Evolutionary conservation across 2,888 invertebrate genomes (phyloP).

Genomic region (Resseliella maxima): DNA sequence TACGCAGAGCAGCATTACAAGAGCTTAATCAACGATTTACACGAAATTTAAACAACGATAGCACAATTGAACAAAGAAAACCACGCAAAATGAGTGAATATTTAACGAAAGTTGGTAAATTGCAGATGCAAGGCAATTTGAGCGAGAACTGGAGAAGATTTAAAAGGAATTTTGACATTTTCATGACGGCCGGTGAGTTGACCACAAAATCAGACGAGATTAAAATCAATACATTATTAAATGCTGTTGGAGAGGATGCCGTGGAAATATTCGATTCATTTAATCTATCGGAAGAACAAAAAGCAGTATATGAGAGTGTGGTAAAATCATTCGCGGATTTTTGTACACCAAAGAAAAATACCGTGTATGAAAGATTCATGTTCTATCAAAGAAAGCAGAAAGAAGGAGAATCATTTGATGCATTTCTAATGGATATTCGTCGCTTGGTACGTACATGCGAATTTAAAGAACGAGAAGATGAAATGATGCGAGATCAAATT

Average conservation of each 20-base stretch:
- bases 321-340: constrained; percentile 11
- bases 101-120: not conserved
- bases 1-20: too few relatives aligned
- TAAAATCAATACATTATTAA: constrained; percentile 1
- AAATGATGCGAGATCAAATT: constrained; percentile 57
- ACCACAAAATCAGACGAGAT: not conserved
- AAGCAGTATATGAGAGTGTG: not conserved
- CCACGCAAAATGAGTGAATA: not conserved
- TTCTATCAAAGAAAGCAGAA: constrained; percentile 56
- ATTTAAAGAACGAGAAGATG: constrained; percentile 32
- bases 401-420: constrained; percentile 56
- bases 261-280: constrained; percentile 25
- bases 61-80: too few relatives aligned
- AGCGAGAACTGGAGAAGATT: constrained; percentile 1
- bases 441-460: constrained; percentile 55
- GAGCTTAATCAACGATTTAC: too few relatives aligned
- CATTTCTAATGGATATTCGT: constrained; percentile 57
- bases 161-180: constrained; percentile 31
- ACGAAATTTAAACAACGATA: too few relatives aligned
- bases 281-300: not conserved
- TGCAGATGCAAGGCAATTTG: not conserved
- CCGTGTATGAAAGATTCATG: constrained; percentile 56
- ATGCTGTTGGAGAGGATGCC: constrained; percentile 19
- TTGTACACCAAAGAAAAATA: constrained; percentile 56
- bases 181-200: not conserved